Base-by-base conservation (phyloP, 1,140 invertebrate genomes). In the Zaprionus capensis region DNA sequence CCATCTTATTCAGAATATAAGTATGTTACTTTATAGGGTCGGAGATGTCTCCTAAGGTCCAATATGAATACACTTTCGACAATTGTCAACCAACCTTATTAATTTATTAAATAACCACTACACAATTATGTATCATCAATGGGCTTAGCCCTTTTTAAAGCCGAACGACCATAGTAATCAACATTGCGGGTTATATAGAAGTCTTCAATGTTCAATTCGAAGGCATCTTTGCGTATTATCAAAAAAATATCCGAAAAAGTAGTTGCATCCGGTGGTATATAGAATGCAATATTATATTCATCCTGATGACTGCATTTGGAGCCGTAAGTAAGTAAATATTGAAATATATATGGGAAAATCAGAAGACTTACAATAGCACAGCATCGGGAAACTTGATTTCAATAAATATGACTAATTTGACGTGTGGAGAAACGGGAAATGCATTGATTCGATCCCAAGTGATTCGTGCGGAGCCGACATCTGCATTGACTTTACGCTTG, bases 131-230 rank as follows among this genome's bases (percentile, higher is more conserved):
- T 1, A 24, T 20, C 0, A 51, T 22, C 7, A 51, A 1, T 5
- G 4, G 17, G 20, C 20, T 26, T 53, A 24, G 31, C 2, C 9
- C 17, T 11, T 24, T 64, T 56, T 0, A 72, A 9, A 11, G 44
- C 57, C 7, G 67, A 53, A 53, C 61, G 62, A 64, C 67, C 58
- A 4, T 77, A 56, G 14, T 72, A 38, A 55, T 67, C 49, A 14
- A 86, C 51, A 31, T 82, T 91, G 5, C 87, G 68, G 0, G 82
- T 78, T 6, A 91, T 67, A 38, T 65, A 72, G 55, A 83, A 91
- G 31, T 91, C 87, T 20, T 91, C 86, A 38, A 91, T 57, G 46
- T 91, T 91, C 63, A 91, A 58, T 51, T 85, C 82, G 2, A 81
- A 91, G 5, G 71, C 61, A 53, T 91, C 80, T 12, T 80, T 75